Base-by-base conservation (phyloP, 2,888 invertebrate genomes). In the Leptopterna dolabrata region DNA sequence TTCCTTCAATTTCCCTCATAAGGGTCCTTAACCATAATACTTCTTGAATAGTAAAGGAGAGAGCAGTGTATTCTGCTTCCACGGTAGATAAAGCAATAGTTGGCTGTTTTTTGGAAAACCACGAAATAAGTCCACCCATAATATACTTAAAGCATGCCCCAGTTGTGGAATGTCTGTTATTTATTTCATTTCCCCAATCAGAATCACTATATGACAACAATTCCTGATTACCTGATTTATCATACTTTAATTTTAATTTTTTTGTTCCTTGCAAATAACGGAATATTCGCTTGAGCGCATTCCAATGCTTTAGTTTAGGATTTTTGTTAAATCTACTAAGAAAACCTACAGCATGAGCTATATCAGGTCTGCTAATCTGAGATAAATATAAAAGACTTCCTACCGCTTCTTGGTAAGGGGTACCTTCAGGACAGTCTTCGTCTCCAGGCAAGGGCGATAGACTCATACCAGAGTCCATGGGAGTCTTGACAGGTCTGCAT, bases 401-500 rank as follows among this genome's bases (percentile, higher is more conserved):
- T 36, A 86, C 24, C 24, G 51, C 45, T 51, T 86, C 76, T 86
- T 86, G 78, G 19, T 86, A 86, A 41, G 86, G 78, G 19, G n/a
- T 76, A 27, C 55, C 27, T 14, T 4, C 27, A 43, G 51, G 80
- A 80, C 19, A 19, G 24, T 36, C 36, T 14, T 27, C 24, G 7
- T 80, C 43, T 43, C 45, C 80, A 47, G 47, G 47, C 14, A 16
- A 7, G 13, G 47, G 47, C 13, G 13, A 13, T 27, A 83, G 51
- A 14, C 51, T 70, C 41, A 83, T 9, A 36, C 41, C 29, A 27
- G 55, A 9, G 51, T 83, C 83, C 19, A 80, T 29, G 29, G 82
- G 82, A 0, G 63, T 87, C 80, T 43, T 63, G n/a, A 55, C 78
- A 24, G 86, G 41, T 70, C 88, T 89, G 14, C 87, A 83, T 36